Percentiles rank a stretch among this genome's conserved stretches.
Conservation (phyloP, 2,888 invertebrate species). For the Pegoplata infirma region DNA sequence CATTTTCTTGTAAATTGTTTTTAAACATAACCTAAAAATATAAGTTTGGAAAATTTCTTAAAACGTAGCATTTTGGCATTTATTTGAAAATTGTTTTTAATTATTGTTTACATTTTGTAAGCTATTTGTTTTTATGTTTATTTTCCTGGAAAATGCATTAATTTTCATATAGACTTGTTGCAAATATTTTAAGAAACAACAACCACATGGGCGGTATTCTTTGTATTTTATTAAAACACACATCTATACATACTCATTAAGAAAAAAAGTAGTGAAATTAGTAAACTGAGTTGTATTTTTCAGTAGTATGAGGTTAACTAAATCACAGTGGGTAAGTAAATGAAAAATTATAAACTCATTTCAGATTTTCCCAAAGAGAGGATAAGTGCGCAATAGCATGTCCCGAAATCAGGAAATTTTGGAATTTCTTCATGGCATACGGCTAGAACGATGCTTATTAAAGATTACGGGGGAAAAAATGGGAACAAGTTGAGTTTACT, state of each 20-base stretch:
- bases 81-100: constrained; percentile 19
- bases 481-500: too few species aligned
- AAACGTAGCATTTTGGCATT: neutral
- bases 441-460: too few species aligned
- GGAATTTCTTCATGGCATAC: too few species aligned
- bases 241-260: too few species aligned
- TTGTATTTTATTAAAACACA: too few species aligned
- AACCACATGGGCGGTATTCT: constrained; percentile 29
- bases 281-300: neutral
- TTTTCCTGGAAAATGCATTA: neutral
- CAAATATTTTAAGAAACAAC: constrained; percentile 13
- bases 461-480: too few species aligned
- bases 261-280: too few species aligned
- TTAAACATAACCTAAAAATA: constrained; percentile 51
- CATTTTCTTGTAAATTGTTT: constrained; percentile 36
- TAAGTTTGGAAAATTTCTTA: neutral
- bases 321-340: neutral
- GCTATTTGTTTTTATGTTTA: neutral
- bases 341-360: neutral
- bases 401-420: too few species aligned
- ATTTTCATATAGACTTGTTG: constrained; percentile 37
- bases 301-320: neutral
- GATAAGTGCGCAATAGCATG: too few species aligned
- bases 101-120: constrained; percentile 27
- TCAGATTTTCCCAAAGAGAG: too few species aligned